Base-by-base conservation (phyloP, 2,113 vertebrate species). In the Aythya baeri region DNA sequence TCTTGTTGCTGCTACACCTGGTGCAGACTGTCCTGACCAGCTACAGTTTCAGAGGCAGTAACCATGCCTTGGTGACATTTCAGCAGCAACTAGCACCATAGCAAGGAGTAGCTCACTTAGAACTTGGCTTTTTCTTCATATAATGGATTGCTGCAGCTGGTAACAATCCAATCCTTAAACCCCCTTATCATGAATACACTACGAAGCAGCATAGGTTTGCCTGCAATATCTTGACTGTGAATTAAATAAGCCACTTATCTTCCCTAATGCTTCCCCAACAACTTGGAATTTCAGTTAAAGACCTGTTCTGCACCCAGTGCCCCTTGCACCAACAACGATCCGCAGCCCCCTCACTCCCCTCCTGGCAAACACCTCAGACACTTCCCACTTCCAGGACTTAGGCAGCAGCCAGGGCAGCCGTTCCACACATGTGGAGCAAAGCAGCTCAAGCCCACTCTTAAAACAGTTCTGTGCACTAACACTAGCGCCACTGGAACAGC, bases 231-330 rank as follows among this genome's bases (percentile, higher is more conserved):
- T 87, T 71, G 49, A 75, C 44, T 79, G 62, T 76, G 85, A 94
- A 80, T 61, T 38, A 76, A 93, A 43, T 76, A 93, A 95, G 75
- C 88, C 87, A 94, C 82, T 94, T 85, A 89, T 43, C 32, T 70
- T 91, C 52, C 49, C 62, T 89, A 93, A 95, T 70, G 49, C 44
- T 83, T 75, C 78, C 38, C 34, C 71, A 91, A 83, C 29, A 73
- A 38, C 78, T 76, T 78, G 27, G 23, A 72, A 58, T 44, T 79
- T 79, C 65, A 44, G 89, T 76, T 93, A 79, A 73, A n/a, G 34
- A 85, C 8, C 49, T 75, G 52, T 66, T 80, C 34, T 63, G 62
- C 62, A 75, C 62, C 5, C 15, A 32, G 11, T 4, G 0, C 32
- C 41, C 71, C 58, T 73, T 52, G 67, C 32, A 63, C 46, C 66